Conservation (phyloP, 2,797 vertebrate genomes). For the Microhierax caerulescens region DNA sequence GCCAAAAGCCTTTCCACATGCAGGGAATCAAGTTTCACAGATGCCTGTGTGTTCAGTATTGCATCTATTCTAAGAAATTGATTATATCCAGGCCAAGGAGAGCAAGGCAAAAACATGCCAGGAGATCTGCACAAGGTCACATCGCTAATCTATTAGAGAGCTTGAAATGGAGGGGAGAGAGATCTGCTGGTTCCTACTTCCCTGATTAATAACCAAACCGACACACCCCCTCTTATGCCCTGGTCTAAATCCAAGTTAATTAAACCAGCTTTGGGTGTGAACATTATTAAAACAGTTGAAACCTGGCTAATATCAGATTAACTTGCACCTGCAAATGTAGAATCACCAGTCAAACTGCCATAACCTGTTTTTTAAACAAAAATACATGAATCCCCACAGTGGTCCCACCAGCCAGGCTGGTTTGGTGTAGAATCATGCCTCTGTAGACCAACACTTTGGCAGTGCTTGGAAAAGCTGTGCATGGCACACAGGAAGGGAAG, state of each 20-base stretch:
- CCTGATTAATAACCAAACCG: constrained; percentile 9
- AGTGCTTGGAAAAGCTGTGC: neutral
- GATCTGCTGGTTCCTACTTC: neutral
- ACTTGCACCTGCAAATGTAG: neutral
- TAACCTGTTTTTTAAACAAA: constrained; percentile 19
- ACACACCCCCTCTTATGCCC: neutral
- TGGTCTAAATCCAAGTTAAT: constrained; percentile 54
- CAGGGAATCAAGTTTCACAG: constrained; percentile 50
- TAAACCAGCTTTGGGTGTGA: constrained; percentile 28
- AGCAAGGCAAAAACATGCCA: constrained; percentile 2
- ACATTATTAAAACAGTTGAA: constrained; percentile 37
- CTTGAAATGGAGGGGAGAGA: neutral
- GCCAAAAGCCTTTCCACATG: neutral
- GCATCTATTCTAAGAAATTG: constrained; percentile 55
- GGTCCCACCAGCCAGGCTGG: neutral
- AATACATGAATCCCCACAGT: neutral
- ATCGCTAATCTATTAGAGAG: constrained; percentile 16
- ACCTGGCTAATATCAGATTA: constrained; percentile 22
- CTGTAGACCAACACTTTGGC: neutral
- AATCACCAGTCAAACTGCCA: neutral
- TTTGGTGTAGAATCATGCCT: neutral
- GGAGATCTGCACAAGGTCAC: constrained; percentile 43
- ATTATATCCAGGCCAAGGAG: constrained; percentile 27
- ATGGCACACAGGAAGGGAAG: neutral
- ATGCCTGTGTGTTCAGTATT: neutral